Base-by-base conservation (phyloP, 1,140 invertebrate species). In the Leptinotarsa undecemlineata region DNA sequence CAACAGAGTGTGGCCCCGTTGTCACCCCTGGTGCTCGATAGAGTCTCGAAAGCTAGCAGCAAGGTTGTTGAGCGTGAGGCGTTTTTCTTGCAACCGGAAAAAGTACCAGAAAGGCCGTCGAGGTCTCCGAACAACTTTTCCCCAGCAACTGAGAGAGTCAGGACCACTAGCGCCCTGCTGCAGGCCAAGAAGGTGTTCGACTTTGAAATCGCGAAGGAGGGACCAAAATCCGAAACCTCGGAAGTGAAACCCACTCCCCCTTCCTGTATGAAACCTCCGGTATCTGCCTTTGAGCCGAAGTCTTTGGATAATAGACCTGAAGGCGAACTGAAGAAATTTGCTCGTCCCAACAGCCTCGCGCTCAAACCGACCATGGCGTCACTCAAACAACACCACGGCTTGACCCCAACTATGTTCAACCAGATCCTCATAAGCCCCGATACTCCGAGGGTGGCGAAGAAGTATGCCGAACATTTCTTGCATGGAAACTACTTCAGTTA, bases 401-500 rank as follows among this genome's bases (percentile, higher is more conserved):
- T 92, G 48, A 93, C 91, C 3, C 92, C 92, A 0, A 93, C 90
- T 61, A 90, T 91, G 11, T 92, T 93, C 75, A 93, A 92, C 20
- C 86, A 94, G 81, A 90, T 92, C 2, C 85, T 95, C 48, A 92
- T 95, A 42, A 96, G 94, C 78, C 95, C 96, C 0, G 96, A 97
- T 84, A 97, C 96, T 0, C 96, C 96, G 13, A 85, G 95, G 11
- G 93, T 94, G 0, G 92, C 92, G 51, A 96, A 96, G 82, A 92
- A 92, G n/a, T 96, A 94, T 78, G 92, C 92, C 13, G 94, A 97
- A 82, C 87, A 95, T 13, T 95, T 94, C 85, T 84, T 96, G 48
- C 95, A 96, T 85, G 96, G 96, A 1, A 94, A 97, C 82, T 95
- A 95, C 33, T 98, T 97, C 84, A 97, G 95, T 15, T 96, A 96